A percentile compares a stretch with the other conserved stretches of the same genome.
These are phyloP conservation scores for Sebastes fasciatus DNA, from an alignment of 2,113 vertebrate species.

Conservation along the genomic window DNA sequence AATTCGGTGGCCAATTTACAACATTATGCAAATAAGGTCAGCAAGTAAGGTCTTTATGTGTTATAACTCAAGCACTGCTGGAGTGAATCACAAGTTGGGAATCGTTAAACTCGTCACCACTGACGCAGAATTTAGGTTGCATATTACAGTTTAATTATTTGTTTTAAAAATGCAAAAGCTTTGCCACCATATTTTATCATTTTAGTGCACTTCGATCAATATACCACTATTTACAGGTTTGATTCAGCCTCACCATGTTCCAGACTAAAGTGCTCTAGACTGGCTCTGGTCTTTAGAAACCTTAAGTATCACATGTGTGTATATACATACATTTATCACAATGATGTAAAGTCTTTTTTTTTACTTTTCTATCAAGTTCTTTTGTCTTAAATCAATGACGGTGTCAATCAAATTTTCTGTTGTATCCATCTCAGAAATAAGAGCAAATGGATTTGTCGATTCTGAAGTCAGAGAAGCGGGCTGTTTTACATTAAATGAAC, in stretches of 20 bases:
- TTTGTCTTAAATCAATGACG: conserved; percentile 53
- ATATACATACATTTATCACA: conserved; percentile 34
- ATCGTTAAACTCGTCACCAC: conserved; percentile 20
- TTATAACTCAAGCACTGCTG: conserved; percentile 31
- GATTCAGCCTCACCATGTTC: conserved; percentile 27
- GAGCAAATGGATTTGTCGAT: conserved; percentile 31
- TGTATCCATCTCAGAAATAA: conserved; percentile 22
- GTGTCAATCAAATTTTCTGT: conserved; percentile 43
- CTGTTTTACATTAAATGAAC: conserved; percentile 40
- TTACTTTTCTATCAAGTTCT: conserved; percentile 30
- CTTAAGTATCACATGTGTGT: conserved; percentile 5
- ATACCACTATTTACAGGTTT: conserved; percentile 2
- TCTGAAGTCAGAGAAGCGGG: conserved; percentile 33
- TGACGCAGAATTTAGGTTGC: conserved; percentile 14
- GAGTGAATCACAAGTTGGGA: conserved; percentile 50
- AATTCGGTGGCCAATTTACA: conserved; percentile 73
- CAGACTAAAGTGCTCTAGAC: not conserved
- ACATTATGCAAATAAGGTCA: conserved; percentile 78
- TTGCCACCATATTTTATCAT: conserved; percentile 25
- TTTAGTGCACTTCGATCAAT: conserved; percentile 31
- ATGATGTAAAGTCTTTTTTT: conserved; percentile 32
- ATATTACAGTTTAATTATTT: conserved; percentile 10
- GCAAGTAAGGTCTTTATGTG: conserved; percentile 52
- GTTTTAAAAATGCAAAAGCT: conserved; percentile 39
- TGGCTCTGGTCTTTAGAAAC: conserved; percentile 34